phyloP scores from a whole-genome alignment of 2,113 vertebrate species.

The Tricholaema leucomelas region DNA sequence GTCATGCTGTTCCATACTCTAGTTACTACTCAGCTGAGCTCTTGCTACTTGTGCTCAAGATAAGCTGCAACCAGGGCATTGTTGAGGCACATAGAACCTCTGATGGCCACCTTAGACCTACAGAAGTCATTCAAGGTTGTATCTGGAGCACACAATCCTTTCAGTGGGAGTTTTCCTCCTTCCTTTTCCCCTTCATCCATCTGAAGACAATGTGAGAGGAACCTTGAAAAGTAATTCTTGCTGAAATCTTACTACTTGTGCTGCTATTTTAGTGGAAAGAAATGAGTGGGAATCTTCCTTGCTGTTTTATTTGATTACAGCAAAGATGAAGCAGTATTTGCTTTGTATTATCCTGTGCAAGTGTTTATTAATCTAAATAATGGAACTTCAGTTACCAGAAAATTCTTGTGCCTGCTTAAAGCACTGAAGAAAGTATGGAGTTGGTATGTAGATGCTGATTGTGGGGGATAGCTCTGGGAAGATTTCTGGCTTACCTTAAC shows the following conservation, averaged over 20 bases:
- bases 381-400: slow-evolving; percentile 59
- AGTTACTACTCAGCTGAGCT: background rate
- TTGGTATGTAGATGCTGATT: slow-evolving; percentile 27
- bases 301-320: slow-evolving; percentile 32
- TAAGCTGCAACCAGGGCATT: background rate
- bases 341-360: slow-evolving; percentile 50
- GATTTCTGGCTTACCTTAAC: background rate
- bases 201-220: background rate
- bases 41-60: background rate
- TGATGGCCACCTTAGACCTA: background rate
- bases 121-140: background rate
- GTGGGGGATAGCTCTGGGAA: background rate
- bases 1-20: background rate
- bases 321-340: slow-evolving; percentile 47
- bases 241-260: background rate
- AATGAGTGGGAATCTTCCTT: slow-evolving; percentile 22
- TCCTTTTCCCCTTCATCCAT: background rate
- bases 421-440: background rate
- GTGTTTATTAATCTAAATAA: slow-evolving; percentile 62
- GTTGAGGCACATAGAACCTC: background rate
- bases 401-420: slow-evolving; percentile 42
- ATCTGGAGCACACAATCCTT: background rate
- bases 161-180: background rate
- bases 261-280: slow-evolving; percentile 14
- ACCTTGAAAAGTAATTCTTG: slow-evolving; percentile 15